Evolutionary conservation across 2,113 vertebrate genomes (phyloP), one percentile per base, ranked within the genome.

Genomic region (Microtus pennsylvanicus): DNA sequence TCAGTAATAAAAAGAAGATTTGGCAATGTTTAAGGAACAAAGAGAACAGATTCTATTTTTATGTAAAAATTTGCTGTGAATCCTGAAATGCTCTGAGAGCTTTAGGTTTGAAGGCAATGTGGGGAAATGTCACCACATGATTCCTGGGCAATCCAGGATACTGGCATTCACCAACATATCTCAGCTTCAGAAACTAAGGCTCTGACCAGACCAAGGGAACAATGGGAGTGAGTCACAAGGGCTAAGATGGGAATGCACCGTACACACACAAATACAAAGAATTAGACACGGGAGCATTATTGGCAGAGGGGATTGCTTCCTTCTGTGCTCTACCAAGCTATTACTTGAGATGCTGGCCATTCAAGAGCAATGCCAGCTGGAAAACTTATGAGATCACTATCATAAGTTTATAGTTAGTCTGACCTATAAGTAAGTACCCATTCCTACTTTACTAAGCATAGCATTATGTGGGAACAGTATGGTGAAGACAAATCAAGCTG

Each of bases 51-150:
- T 85, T 78, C 50, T 75, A 63, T 63, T 33, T 87, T 47, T n/a
- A 5, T 94, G 5, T 87, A 16, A 69, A 19, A 55, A n/a, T 81
- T 55, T 35, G 10, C 50, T 81, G 17, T 55, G 77, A 80, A 22
- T 80, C 33, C 13, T 86, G 30, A 81, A 80, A 72, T 90, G 21
- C 3, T 92, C 47, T 92, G n/a, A 76, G 55, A 50, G 87, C 58
- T 91, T 89, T 77, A 65, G 33, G 72, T 95, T 88, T 91, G 33
- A 9, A 89, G 58, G 76, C 42, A 92, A 76, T 10, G 14, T 61
- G 13, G 4, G 12, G 70, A 94, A 94, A 63, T 6, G 19, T 50
- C 5, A 14, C 35, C 26, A 16, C 6, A 35, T 35, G 11, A 50
- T 70, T 47, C 45, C 45, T 72, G 85, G 52, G 21, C 10, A 70